phyloP scores from a whole-genome alignment of 2,888 invertebrate species.

The Patella caerulea region DNA sequence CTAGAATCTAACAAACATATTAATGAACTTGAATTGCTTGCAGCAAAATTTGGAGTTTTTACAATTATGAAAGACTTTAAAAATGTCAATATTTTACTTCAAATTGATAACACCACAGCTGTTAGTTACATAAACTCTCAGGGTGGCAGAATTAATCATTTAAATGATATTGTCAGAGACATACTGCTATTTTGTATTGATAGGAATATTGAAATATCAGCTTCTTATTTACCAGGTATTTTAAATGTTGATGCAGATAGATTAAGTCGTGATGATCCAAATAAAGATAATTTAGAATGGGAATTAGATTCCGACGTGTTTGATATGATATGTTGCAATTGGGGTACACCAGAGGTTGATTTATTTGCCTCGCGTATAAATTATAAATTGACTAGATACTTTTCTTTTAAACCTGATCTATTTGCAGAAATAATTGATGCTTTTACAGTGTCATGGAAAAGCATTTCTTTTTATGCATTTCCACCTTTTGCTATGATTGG shows the following conservation, averaged over 20 bases:
- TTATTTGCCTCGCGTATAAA: conserved; percentile 23
- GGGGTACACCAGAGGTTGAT: conserved; percentile 21
- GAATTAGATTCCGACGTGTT: conserved; percentile 11
- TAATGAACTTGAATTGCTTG: conserved; percentile 17
- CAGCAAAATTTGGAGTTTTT: background rate
- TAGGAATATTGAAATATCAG: conserved; percentile 13
- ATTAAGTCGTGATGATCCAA: conserved; percentile 9
- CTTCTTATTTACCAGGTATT: conserved; percentile 18
- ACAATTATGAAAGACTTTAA: background rate
- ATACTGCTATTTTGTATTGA: conserved; percentile 19
- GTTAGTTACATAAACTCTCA: background rate
- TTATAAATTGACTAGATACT: conserved; percentile 17
- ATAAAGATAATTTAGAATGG: conserved; percentile 21
- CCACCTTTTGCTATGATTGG: conserved; percentile 26
- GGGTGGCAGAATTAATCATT: conserved; percentile 16
- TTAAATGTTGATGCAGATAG: conserved; percentile 17
- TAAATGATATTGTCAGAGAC: conserved; percentile 9
- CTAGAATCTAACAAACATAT: background rate
- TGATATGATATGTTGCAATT: background rate
- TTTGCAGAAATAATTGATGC: conserved; percentile 24
- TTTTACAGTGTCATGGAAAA: conserved; percentile 20
- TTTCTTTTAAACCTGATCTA: conserved; percentile 22
- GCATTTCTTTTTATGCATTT: conserved; percentile 25
- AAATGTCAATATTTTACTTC: background rate
- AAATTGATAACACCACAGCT: conserved; percentile 12